Percentiles rank a stretch among this genome's conserved stretches.
Evolutionary conservation across 2,113 vertebrate species (phyloP).

Genomic region (Tragelaphus strepsiceros): DNA sequence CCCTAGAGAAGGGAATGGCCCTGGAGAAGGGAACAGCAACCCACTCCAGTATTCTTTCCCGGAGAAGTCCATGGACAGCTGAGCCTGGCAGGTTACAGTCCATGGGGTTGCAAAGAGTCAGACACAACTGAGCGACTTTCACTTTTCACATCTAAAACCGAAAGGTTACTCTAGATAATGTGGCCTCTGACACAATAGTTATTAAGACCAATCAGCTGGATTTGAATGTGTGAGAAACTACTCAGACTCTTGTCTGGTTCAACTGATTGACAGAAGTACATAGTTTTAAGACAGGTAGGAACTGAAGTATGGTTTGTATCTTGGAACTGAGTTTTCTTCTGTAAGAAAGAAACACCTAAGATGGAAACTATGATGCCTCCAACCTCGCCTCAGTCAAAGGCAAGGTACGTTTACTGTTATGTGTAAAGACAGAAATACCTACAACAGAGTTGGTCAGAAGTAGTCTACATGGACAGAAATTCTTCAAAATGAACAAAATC

Average conservation of each 20-base stretch:
- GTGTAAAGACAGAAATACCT: rapidly evolving
- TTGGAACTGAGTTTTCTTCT: background rate
- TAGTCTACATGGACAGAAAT: background rate
- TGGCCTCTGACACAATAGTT: rapidly evolving
- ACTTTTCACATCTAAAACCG: background rate
- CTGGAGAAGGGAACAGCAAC: background rate
- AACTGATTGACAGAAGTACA: rapidly evolving
- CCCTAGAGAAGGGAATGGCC: background rate
- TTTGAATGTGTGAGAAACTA: rapidly evolving
- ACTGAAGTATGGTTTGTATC: background rate
- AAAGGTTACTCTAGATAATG: background rate
- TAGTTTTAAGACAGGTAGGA: background rate
- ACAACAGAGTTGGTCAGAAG: background rate
- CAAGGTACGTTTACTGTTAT: rapidly evolving
- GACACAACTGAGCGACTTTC: background rate
- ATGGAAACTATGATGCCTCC: background rate
- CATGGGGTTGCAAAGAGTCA: background rate
- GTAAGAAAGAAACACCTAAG: background rate
- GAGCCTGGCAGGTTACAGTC: background rate
- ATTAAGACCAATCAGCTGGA: background rate
- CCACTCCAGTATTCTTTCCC: background rate
- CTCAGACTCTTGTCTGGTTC: background rate
- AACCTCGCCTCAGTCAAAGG: background rate
- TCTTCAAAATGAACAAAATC: background rate
- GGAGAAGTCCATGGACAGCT: background rate